Evolutionary conservation across 2,113 vertebrate genomes (phyloP).

Genomic region (Catharus bicknelli): DNA sequence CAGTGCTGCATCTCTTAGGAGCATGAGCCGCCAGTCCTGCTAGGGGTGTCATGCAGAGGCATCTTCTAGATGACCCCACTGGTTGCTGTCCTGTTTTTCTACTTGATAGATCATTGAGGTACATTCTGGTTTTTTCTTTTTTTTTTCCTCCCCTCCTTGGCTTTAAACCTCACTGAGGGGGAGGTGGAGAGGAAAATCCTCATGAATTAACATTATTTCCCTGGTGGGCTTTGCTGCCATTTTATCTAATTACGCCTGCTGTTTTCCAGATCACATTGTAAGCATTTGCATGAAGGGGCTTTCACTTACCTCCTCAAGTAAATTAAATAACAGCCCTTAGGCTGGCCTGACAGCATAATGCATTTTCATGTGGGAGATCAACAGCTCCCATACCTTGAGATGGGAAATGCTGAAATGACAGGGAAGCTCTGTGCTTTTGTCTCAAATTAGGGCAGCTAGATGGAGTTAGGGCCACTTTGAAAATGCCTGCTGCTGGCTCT

Average conservation of each 20-base stretch:
- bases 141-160: background rate
- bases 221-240: slow-evolving; percentile 64
- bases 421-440: slow-evolving; percentile 9
- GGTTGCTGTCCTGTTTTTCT: background rate
- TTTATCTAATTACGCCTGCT: slow-evolving; percentile 69
- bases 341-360: slow-evolving; percentile 62
- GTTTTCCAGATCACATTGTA: slow-evolving; percentile 68
- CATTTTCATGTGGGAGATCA: slow-evolving; percentile 64
- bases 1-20: background rate
- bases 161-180: slow-evolving; percentile 44
- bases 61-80: background rate
- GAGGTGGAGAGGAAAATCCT: slow-evolving; percentile 53
- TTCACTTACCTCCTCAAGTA: slow-evolving; percentile 70
- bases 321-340: slow-evolving; percentile 70
- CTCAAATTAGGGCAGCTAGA: background rate
- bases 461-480: background rate
- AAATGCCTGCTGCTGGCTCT: background rate
- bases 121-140: background rate
- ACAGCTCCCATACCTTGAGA: slow-evolving; percentile 60
- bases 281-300: slow-evolving; percentile 68
- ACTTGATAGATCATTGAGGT: background rate
- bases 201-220: slow-evolving; percentile 61
- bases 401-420: slow-evolving; percentile 20
- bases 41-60: background rate
- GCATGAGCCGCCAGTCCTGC: background rate